phyloP scores from a whole-genome alignment of 2,888 invertebrate genomes.

The Nipponacmea schrenckii region DNA sequence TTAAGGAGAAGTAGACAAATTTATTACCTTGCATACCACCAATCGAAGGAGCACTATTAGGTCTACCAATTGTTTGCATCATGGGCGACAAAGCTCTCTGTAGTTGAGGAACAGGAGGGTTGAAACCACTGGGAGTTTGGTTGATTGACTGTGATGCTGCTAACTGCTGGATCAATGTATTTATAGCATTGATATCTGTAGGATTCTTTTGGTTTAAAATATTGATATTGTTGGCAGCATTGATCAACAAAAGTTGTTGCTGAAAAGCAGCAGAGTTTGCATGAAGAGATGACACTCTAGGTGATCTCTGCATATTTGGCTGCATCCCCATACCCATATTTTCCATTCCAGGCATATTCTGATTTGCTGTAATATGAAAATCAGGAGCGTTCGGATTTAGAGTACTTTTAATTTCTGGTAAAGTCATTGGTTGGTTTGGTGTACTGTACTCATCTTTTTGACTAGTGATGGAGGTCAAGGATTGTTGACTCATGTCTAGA shows the following conservation, averaged over 20 bases:
- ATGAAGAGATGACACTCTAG: background rate
- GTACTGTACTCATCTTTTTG: constrained; percentile 64
- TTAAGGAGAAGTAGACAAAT: no score
- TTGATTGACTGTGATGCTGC: constrained; percentile 33
- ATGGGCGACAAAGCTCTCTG: constrained; percentile 52
- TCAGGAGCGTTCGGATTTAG: constrained; percentile 85
- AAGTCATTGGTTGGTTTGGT: constrained; percentile 65
- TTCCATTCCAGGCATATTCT: constrained; percentile 21
- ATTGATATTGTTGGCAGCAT: constrained; percentile 3
- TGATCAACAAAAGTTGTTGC: constrained; percentile 1
- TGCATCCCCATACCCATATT: constrained; percentile 9
- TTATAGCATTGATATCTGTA: constrained; percentile 22
- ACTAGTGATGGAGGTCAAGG: constrained; percentile 31
- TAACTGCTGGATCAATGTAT: constrained; percentile 36
- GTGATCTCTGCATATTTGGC: background rate
- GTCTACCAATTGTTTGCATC: constrained; percentile 47
- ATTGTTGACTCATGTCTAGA: constrained; percentile 35
- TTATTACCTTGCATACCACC: constrained; percentile 58
- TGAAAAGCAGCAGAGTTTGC: background rate
- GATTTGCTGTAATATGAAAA: constrained; percentile 68
- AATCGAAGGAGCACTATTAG: constrained; percentile 61
- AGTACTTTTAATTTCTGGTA: constrained; percentile 70
- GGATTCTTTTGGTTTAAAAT: constrained; percentile 18
- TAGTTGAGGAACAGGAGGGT: constrained; percentile 28
- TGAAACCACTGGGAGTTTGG: constrained; percentile 15